phyloP scores from a whole-genome alignment of 1,140 invertebrate genomes.

The Drosophila repletoides region DNA sequence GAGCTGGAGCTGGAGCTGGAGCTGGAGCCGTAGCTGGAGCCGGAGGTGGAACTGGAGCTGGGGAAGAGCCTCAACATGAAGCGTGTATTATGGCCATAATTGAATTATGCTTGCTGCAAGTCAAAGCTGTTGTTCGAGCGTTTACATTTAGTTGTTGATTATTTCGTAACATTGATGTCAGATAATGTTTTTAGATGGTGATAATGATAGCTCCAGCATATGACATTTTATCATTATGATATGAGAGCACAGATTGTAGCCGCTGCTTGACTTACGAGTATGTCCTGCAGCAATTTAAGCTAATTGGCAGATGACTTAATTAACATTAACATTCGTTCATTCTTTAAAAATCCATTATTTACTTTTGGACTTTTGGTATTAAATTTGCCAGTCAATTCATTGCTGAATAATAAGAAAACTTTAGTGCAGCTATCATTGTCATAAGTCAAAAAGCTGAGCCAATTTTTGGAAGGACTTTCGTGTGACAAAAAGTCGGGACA shows the following conservation, averaged over 20 bases:
- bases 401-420: neutral
- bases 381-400: neutral
- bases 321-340: too few species aligned
- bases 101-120: slow-evolving; percentile 58
- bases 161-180: slow-evolving; percentile 23
- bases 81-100: slow-evolving; percentile 62
- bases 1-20: neutral
- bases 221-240: neutral
- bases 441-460: slow-evolving; percentile 17
- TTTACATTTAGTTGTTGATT: slow-evolving; percentile 27
- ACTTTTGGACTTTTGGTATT: too few species aligned
- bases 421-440: slow-evolving; percentile 1
- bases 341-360: too few species aligned
- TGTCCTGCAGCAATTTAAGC: neutral
- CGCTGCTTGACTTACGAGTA: neutral
- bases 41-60: neutral
- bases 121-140: neutral
- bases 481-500: slow-evolving; percentile 21
- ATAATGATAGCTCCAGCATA: slow-evolving; percentile 15
- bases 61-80: slow-evolving; percentile 22
- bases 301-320: neutral
- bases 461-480: slow-evolving; percentile 18
- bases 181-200: slow-evolving; percentile 46
- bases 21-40: neutral
- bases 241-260: neutral